phyloP scores from a whole-genome alignment of 2,797 vertebrate genomes.

The Trachops cirrhosus region DNA sequence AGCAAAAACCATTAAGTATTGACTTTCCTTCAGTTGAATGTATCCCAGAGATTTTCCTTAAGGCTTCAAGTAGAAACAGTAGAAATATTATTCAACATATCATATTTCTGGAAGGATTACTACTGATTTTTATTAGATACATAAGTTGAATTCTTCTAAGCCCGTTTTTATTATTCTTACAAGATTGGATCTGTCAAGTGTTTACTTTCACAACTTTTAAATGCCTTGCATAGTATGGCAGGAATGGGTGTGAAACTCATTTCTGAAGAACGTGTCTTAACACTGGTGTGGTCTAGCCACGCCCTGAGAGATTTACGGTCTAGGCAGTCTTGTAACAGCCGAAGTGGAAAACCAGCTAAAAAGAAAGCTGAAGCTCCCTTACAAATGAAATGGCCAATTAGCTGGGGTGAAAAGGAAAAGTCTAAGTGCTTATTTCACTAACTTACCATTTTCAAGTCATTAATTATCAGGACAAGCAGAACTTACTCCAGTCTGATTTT shows the following conservation, averaged over 20 bases:
- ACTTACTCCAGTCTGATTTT: slow-evolving; percentile 84
- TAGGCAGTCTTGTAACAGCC: not conserved
- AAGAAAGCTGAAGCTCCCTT: slow-evolving; percentile 51
- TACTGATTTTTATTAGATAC: slow-evolving; percentile 39
- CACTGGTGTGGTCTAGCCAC: not conserved
- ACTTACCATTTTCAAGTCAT: slow-evolving; percentile 70
- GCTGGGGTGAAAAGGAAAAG: slow-evolving; percentile 69
- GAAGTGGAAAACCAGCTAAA: slow-evolving; percentile 34
- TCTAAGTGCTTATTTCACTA: slow-evolving; percentile 76
- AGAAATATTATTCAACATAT: slow-evolving; percentile 13
- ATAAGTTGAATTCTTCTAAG: slow-evolving; percentile 23
- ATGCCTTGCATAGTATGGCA: not conserved
- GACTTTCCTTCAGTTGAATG: slow-evolving; percentile 20
- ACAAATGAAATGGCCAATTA: slow-evolving; percentile 70
- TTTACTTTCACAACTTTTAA: slow-evolving; percentile 33
- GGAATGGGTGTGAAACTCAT: not conserved
- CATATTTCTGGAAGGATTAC: slow-evolving; percentile 29
- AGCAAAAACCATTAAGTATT: slow-evolving; percentile 21
- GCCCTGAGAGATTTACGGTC: slow-evolving; percentile 13
- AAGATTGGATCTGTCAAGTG: slow-evolving; percentile 8
- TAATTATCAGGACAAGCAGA: slow-evolving; percentile 87
- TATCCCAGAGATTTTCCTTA: slow-evolving; percentile 1
- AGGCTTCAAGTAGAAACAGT: not conserved
- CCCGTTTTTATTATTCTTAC: slow-evolving; percentile 23
- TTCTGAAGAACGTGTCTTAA: not conserved